Base-by-base conservation (phyloP, 2,113 vertebrate species). In the Ageneiosus marmoratus region DNA sequence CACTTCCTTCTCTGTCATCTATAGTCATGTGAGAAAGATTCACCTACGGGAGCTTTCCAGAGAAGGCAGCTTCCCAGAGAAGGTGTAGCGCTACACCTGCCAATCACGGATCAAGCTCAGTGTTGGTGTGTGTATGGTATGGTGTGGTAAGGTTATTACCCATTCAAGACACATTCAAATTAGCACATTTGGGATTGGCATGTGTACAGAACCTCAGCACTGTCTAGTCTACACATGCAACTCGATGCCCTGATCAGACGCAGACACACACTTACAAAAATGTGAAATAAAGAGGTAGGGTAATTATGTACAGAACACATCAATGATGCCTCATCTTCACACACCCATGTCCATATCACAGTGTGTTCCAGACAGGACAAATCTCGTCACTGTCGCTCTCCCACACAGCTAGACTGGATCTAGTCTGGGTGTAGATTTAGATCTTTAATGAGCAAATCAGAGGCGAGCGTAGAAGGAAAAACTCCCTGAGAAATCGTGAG, bases 161-260 rank as follows among this genome's bases (percentile, higher is more conserved):
- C n/a, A n/a, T 48, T 75, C 73, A 22, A 53, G 73, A 75, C 73
- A 75, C 24, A 50, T 75, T 34, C 10, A 22, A 51, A 29, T 55
- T 41, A 1, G 4, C 48, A 53, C 50, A 34, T 53, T 75, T 11
- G 50, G 29, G 46, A 34, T 75, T 12, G 73, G 73, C 73, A 34
- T 12, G 29, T 53, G 3, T 75, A 34, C 0, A 22, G 48, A 22
- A 53, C 73, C 73, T 53, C 73, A 53, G 18, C 18, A 5, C 48
- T 32, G 73, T 75, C 73, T 34, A 22, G 73, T 53, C 73, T 55
- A 53, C 73, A 75, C 73, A 20, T 75, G 73, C 18, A 75, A 75
- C 48, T 5, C 18, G 9, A 75, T 53, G 73, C 16, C 29, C 34
- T 75, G 48, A 51, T 12, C 15, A 32, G 18, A 32, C 70, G 18